These are phyloP conservation scores for Cyrtonyx montezumae DNA, from an alignment of 2,113 vertebrate genomes.

Conservation along the genomic window DNA sequence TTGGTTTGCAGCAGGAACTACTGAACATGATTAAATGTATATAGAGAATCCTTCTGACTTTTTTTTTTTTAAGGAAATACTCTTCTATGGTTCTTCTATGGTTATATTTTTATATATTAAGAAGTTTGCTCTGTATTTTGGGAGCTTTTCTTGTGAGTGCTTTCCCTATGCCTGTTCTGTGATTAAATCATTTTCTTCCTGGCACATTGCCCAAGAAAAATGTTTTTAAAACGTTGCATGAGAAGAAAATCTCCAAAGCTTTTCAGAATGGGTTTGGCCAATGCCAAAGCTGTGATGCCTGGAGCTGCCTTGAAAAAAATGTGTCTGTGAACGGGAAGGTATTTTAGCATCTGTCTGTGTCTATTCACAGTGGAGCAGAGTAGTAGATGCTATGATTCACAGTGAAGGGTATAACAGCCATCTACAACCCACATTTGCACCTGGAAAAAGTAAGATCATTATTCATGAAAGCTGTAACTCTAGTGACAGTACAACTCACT, in stretches of 20 bases:
- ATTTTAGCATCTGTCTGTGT: neutral
- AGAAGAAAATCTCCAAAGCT: constrained; percentile 3
- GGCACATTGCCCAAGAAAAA: neutral
- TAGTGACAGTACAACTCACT: neutral
- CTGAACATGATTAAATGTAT: neutral
- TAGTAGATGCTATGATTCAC: neutral
- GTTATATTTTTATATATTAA: constrained; percentile 11
- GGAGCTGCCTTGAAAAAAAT: neutral
- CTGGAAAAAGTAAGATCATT: neutral
- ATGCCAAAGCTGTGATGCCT: neutral
- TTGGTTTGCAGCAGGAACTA: neutral
- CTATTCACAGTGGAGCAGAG: neutral
- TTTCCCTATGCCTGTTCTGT: constrained; percentile 4
- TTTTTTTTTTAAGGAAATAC: neutral
- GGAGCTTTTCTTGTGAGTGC: constrained; percentile 11
- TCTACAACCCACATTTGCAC: neutral
- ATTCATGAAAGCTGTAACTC: neutral
- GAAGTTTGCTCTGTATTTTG: neutral
- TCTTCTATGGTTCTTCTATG: neutral
- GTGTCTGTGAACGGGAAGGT: neutral
- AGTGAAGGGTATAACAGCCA: neutral
- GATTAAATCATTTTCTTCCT: constrained; percentile 33
- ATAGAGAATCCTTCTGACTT: neutral
- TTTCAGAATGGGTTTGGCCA: neutral
- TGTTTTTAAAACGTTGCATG: neutral